Percentiles rank a stretch among this genome's conserved stretches.
Evolutionary conservation across 2,797 vertebrate genomes (phyloP).

Genomic region (Psittacula echo): DNA sequence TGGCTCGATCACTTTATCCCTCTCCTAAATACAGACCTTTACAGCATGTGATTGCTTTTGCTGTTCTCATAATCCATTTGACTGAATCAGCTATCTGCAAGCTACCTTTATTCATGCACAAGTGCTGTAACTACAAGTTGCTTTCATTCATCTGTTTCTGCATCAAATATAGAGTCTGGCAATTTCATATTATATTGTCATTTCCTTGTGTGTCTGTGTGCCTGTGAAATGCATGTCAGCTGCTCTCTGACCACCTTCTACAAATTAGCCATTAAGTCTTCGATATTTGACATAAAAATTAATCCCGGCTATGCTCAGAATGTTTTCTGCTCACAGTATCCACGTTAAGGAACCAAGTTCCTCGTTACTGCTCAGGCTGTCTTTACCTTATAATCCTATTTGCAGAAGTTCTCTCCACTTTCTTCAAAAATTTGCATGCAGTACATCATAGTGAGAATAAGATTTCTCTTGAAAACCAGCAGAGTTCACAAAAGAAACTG

Average conservation of each 20-base stretch:
- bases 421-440: background rate
- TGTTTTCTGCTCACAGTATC: background rate
- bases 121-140: background rate
- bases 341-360: background rate
- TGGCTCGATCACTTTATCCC: background rate
- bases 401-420: background rate
- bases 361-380: background rate
- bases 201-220: background rate
- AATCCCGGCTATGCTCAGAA: background rate
- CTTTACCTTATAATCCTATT: background rate
- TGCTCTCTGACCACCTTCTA: background rate
- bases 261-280: background rate
- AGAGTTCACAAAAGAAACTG: background rate
- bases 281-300: background rate
- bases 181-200: background rate
- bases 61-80: background rate
- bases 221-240: background rate
- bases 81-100: background rate
- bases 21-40: background rate
- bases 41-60: background rate
- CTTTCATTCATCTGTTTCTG: background rate
- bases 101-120: background rate
- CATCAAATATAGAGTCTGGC: background rate
- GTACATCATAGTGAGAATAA: background rate
- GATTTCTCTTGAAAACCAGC: background rate